A percentile compares a stretch with the other conserved stretches of the same genome.
These are phyloP conservation scores for Volucella inflata DNA, from an alignment of 2,888 invertebrate species.

Conservation along the genomic window DNA sequence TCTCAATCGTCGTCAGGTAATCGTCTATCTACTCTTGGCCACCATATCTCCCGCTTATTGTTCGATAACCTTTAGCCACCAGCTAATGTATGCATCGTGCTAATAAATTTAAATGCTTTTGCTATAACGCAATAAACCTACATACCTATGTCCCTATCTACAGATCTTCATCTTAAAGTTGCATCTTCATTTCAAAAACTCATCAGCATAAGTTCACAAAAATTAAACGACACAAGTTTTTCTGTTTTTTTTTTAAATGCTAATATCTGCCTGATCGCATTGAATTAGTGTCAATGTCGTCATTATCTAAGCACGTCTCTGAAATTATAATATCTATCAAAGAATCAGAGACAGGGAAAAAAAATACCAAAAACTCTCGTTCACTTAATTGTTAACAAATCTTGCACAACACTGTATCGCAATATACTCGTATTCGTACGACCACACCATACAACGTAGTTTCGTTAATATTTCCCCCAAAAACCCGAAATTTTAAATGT, in stretches of 20 bases:
- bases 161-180: slow-evolving; percentile 8
- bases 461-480: slow-evolving; percentile 19
- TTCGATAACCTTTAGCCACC: no score
- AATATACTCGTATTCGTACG: slow-evolving; percentile 7
- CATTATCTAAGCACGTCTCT: slow-evolving; percentile 49
- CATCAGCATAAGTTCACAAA: slow-evolving; percentile 30
- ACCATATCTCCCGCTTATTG: no score
- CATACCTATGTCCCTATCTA: no score
- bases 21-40: no score
- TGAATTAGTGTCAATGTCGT: slow-evolving; percentile 69
- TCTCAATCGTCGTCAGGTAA: no score
- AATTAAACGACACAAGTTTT: not conserved
- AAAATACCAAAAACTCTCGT: slow-evolving; percentile 34
- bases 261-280: slow-evolving; percentile 21
- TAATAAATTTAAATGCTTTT: slow-evolving; percentile 6
- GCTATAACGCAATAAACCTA: not conserved
- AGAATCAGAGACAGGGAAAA: slow-evolving; percentile 4
- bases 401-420: slow-evolving; percentile 61
- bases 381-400: slow-evolving; percentile 50
- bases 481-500: slow-evolving; percentile 33
- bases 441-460: slow-evolving; percentile 17
- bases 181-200: slow-evolving; percentile 40
- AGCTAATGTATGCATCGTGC: not conserved
- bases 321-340: slow-evolving; percentile 31
- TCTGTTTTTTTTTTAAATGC: not conserved